Base-by-base conservation (phyloP, 1,140 invertebrate genomes). In the Pollicipes pollicipes region DNA sequence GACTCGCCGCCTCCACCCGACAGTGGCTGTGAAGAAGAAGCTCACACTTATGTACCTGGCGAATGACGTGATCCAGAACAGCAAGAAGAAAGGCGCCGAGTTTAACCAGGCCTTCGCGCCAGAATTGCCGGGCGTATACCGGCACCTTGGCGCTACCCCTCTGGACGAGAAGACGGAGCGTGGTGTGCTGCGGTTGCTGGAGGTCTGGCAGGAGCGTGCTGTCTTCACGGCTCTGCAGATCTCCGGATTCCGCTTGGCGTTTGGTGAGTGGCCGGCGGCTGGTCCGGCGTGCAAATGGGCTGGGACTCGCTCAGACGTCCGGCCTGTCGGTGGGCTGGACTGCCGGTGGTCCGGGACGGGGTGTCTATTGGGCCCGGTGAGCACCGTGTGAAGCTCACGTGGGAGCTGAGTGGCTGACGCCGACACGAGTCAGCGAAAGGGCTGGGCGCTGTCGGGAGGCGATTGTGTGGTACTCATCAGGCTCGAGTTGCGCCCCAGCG, bases 51-150 rank as follows among this genome's bases (percentile, higher is more conserved):
- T 98, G 86, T 98, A 98, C 79, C 82, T 98, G 73, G 95, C 96
- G 4, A 99, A 99, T 85, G 97, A 99, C 85, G 93, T 98, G 30
- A 95, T 98, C 74, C 96, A 98, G 80, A 98, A 98, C 77, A 94
- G 94, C 78, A 93, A 93, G 77, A 97, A 97, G 77, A 98, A 98
- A 81, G 95, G 93, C 0, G 92, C 93, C 10, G 95, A 98, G 80
- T 98, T 94, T 83, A 88, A 90, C 21, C 89, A 89, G 80, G 90
- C 91, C 77, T 95, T 91, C 81, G 87, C 85, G 16, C 83, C 83
- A 70, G 84, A 89, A 24, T 79, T 95, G 27, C 85, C 85, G 72
- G 89, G 89, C 78, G 88, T 90, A 1, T 91, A 95, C 76, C 85
- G 89, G 73, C 86, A 91, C 74, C 90, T 95, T 82, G 87, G 87